A percentile compares a stretch with the other conserved stretches of the same genome.
These are phyloP conservation scores for Drosophila mayaguana DNA, from an alignment of 2,888 invertebrate species.

Conservation along the genomic window DNA sequence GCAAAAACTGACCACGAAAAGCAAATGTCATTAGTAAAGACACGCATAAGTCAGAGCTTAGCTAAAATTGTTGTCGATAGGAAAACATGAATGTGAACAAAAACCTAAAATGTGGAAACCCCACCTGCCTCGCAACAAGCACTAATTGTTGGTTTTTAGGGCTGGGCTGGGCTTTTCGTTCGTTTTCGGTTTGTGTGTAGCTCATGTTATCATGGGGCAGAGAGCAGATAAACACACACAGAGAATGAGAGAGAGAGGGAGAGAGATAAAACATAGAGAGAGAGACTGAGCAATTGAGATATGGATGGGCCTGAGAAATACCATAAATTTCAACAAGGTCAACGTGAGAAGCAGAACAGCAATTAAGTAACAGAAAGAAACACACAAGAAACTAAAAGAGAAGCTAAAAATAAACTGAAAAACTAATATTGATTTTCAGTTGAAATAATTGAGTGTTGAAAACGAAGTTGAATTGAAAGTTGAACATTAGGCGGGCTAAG, in stretches of 20 bases:
- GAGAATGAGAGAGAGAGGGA: constrained; percentile 6
- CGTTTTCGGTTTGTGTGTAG: constrained; percentile 15
- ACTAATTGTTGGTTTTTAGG: constrained; percentile 46
- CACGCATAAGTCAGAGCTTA: constrained; percentile 37
- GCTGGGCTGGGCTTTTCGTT: constrained; percentile 3
- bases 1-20: constrained; percentile 16
- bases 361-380: constrained; percentile 61
- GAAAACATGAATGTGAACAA: constrained; percentile 38
- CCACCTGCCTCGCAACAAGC: constrained; percentile 2
- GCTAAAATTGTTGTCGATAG: constrained; percentile 20
- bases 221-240: constrained; percentile 62
- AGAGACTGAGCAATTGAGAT: constrained; percentile 26
- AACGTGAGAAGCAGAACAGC: constrained; percentile 54
- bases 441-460: constrained; percentile 26
- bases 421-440: constrained; percentile 58
- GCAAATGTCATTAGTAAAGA: constrained; percentile 24
- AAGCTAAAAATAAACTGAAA: constrained; percentile 24
- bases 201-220: constrained; percentile 60
- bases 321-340: constrained; percentile 73
- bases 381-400: constrained; percentile 4
- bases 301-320: constrained; percentile 42
- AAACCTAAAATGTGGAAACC: constrained; percentile 11
- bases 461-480: constrained; percentile 19
- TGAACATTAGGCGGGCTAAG: constrained; percentile 18
- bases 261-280: neutral